Conservation (phyloP, 2,113 vertebrate genomes). For the Centropristis striata region DNA sequence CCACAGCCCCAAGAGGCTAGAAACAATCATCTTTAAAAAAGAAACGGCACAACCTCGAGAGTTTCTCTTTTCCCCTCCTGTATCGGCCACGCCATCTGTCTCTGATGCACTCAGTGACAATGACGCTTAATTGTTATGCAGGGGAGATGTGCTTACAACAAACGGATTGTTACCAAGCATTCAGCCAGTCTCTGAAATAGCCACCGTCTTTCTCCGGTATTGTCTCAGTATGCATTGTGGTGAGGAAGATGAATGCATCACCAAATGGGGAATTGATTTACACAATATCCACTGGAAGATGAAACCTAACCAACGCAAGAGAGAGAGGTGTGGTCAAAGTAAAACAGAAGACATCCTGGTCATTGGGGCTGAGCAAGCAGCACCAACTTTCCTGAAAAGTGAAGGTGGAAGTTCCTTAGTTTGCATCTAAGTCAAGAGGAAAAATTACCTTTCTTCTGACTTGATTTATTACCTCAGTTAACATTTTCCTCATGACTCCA, state of each 20-base stretch:
- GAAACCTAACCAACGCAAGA: background rate
- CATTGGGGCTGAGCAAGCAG: background rate
- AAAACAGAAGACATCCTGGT: background rate
- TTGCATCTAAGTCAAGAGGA: no score
- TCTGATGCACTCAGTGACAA: slow-evolving; percentile 67
- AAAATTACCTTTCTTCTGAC: no score
- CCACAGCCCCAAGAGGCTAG: slow-evolving; percentile 12
- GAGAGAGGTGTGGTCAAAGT: background rate
- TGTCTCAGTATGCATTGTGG: background rate
- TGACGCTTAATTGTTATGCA: slow-evolving; percentile 76
- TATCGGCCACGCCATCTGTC: slow-evolving; percentile 73
- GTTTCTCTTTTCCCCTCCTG: slow-evolving; percentile 36
- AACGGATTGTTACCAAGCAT: slow-evolving; percentile 55
- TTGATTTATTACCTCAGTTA: no score
- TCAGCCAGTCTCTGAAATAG: slow-evolving; percentile 33
- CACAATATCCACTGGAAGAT: background rate
- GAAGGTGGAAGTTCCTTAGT: no score
- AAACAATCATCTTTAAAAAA: slow-evolving; percentile 53
- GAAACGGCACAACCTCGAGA: slow-evolving; percentile 38
- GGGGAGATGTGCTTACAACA: slow-evolving; percentile 47
- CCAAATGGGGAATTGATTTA: background rate
- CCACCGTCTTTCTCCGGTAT: slow-evolving; percentile 15
- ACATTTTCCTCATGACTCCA: no score
- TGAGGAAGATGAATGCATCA: background rate
- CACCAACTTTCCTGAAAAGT: no score